These are phyloP conservation scores for Epizoanthus fatuus DNA, from an alignment of 92 coral and sea anemone species.

Conservation along the genomic window DNA sequence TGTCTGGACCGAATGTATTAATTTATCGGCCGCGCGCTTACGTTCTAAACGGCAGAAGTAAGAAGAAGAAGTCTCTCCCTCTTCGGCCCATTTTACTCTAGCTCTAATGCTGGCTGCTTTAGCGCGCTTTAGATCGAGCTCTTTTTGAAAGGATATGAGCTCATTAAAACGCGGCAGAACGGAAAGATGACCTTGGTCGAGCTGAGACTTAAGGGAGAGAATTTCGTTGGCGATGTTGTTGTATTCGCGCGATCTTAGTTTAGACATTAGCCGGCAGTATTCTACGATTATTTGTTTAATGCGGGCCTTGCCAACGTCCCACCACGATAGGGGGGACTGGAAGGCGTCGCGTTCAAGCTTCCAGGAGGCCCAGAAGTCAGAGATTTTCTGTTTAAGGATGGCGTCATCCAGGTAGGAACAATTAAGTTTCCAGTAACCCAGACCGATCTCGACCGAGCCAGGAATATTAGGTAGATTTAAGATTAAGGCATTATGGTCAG, in stretches of 20 bases:
- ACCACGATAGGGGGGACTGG: conserved; percentile 11
- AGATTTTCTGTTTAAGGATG: background rate
- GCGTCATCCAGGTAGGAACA: background rate
- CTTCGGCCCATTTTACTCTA: conserved; percentile 6
- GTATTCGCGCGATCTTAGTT: no score
- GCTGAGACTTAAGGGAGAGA: no score
- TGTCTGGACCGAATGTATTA: background rate
- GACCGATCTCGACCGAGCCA: background rate
- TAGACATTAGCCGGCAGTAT: background rate
- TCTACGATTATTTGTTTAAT: background rate
- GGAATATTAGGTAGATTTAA: background rate
- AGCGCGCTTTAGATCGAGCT: background rate
- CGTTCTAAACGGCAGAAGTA: conserved; percentile 33
- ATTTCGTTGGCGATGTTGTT: no score
- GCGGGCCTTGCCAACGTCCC: conserved; percentile 39
- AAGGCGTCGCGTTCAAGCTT: background rate
- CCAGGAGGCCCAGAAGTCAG: conserved; percentile 52
- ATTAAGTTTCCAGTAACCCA: conserved; percentile 48
- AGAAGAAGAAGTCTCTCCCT: conserved; percentile 40
- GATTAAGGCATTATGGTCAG: conserved; percentile 31
- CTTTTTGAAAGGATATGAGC: background rate
- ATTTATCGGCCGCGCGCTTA: conserved; percentile 6
- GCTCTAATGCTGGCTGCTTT: background rate
- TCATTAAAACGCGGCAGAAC: background rate
- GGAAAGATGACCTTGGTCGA: background rate